A percentile compares a stretch with the other conserved stretches of the same genome.
Conservation (phyloP, 2,888 invertebrate genomes). For the Odontocerum albicorne region DNA sequence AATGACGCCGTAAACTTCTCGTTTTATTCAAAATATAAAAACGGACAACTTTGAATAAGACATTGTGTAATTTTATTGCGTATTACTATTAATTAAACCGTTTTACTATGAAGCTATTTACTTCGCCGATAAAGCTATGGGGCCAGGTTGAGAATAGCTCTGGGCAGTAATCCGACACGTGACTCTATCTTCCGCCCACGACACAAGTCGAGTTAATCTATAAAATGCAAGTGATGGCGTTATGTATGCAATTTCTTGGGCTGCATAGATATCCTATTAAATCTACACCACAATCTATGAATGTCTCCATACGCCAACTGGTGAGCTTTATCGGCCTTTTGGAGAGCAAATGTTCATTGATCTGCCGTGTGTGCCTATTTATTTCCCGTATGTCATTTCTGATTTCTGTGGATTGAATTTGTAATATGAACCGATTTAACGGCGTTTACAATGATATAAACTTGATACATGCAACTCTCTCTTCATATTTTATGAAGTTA, state of each 20-base stretch:
- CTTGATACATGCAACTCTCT: no score
- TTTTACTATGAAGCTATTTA: slow-evolving; percentile 10
- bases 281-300: slow-evolving; percentile 15
- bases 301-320: slow-evolving; percentile 17
- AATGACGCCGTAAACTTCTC: no score
- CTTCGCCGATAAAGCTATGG: slow-evolving; percentile 13
- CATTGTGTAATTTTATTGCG: slow-evolving; percentile 4
- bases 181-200: slow-evolving; percentile 27
- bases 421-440: no score
- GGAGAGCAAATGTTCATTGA: no score
- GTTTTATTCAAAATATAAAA: no score
- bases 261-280: slow-evolving; percentile 25
- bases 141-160: neutral
- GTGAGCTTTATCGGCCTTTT: no score
- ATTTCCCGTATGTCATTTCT: no score
- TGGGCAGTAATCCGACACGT: slow-evolving; percentile 14
- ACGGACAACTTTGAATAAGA: slow-evolving; percentile 2
- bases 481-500: no score
- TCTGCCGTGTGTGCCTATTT: no score
- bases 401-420: no score
- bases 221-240: slow-evolving; percentile 32
- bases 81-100: slow-evolving; percentile 18
- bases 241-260: slow-evolving; percentile 26
- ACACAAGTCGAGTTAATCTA: slow-evolving; percentile 22
- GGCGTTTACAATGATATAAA: no score